Evolutionary conservation across 2,113 vertebrate genomes (phyloP).

Genomic region (Glaucidium brasilianum): DNA sequence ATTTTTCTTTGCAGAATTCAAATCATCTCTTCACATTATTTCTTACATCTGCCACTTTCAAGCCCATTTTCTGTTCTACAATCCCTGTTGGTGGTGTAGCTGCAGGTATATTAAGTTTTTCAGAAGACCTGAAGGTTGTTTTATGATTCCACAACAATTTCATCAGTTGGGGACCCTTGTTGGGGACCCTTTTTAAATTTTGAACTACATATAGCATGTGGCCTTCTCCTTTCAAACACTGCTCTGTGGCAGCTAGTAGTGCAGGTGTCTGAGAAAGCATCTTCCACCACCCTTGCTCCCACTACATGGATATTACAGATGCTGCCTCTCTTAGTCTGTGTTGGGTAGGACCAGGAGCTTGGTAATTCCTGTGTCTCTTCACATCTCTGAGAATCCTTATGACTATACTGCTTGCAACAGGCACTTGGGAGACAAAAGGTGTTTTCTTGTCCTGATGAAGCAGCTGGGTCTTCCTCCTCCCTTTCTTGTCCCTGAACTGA

Average conservation of each 20-base stretch:
- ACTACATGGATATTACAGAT: background rate
- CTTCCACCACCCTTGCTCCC: background rate
- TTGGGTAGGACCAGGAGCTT: background rate
- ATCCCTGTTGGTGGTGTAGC: background rate
- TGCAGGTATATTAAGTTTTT: background rate
- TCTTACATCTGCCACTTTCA: background rate
- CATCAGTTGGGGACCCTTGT: background rate
- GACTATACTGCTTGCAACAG: background rate
- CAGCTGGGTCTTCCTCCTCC: background rate
- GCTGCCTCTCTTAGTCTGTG: rapidly evolving
- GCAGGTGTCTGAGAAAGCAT: background rate
- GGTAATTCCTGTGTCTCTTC: background rate
- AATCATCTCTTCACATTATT: background rate
- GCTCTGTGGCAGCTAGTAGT: background rate
- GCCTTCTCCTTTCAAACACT: background rate
- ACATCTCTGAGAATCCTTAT: background rate
- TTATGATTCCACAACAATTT: background rate
- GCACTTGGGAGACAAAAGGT: background rate
- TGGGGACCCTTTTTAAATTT: background rate
- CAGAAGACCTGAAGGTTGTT: background rate
- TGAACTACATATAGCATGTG: background rate
- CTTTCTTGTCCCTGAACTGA: background rate
- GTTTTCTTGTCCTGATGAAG: background rate
- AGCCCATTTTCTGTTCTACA: background rate
- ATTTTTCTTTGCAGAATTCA: background rate